Evolutionary conservation across 2,113 vertebrate genomes (phyloP).

Genomic region (Steatornis caripensis): DNA sequence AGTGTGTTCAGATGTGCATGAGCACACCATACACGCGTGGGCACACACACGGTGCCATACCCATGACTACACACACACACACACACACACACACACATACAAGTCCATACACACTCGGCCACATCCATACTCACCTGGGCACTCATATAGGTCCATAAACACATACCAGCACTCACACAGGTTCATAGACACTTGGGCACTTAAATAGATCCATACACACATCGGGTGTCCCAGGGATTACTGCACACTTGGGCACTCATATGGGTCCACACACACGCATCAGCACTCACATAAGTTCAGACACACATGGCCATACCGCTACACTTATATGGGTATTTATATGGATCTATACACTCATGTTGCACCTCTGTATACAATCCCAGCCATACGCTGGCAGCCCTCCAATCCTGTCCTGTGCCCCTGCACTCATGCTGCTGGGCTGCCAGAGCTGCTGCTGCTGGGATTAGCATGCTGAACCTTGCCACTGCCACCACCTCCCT

Average conservation of each 20-base stretch:
- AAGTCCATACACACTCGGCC: background rate
- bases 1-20: fast-evolving
- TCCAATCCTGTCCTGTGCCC: background rate
- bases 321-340: too few relatives aligned
- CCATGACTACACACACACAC: too few relatives aligned
- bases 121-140: background rate
- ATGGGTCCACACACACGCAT: background rate
- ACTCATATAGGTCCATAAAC: background rate
- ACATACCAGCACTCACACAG: background rate
- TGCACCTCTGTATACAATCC: background rate
- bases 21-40: fast-evolving
- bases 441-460: background rate
- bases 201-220: background rate
- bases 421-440: background rate
- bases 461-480: too few relatives aligned
- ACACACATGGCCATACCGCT: background rate
- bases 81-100: background rate
- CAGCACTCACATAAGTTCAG: background rate
- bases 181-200: background rate
- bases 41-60: background rate
- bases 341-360: background rate
- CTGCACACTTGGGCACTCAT: background rate
- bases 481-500: background rate
- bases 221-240: background rate
- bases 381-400: background rate